These are phyloP conservation scores for Melipona beecheii DNA, from an alignment of 2,888 invertebrate species.

Conservation along the genomic window DNA sequence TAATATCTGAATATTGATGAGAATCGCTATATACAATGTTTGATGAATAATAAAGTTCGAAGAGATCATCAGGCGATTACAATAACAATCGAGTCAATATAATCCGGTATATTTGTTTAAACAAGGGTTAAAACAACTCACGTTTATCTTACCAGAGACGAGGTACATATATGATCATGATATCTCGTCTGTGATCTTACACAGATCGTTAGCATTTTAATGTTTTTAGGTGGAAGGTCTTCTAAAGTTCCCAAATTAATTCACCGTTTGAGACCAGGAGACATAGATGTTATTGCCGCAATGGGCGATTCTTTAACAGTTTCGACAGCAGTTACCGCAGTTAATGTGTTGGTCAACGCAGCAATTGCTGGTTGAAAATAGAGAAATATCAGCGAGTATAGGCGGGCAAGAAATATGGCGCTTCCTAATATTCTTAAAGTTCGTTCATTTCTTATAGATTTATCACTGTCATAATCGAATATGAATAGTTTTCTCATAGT, in stretches of 20 bases:
- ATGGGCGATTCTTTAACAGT: slow-evolving; percentile 88
- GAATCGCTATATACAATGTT: too few species aligned
- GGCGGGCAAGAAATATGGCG: slow-evolving; percentile 90
- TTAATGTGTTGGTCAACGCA: slow-evolving; percentile 72
- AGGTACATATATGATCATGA: background rate
- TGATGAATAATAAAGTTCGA: too few species aligned
- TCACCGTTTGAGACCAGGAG: slow-evolving; percentile 86
- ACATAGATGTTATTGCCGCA: slow-evolving; percentile 87
- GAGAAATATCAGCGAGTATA: slow-evolving; percentile 72
- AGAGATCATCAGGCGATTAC: too few species aligned
- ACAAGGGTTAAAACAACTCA: too few species aligned
- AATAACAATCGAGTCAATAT: too few species aligned
- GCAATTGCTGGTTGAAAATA: slow-evolving; percentile 82
- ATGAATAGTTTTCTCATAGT: background rate
- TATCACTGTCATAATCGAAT: background rate
- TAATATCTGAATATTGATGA: too few species aligned
- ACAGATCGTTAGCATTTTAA: background rate
- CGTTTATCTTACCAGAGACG: too few species aligned
- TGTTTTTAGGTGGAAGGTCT: slow-evolving; percentile 70
- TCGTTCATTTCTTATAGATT: background rate
- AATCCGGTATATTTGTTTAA: too few species aligned
- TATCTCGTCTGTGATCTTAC: too few species aligned
- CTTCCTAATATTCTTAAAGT: slow-evolving; percentile 90
- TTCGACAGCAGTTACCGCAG: slow-evolving; percentile 85
- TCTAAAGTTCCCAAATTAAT: slow-evolving; percentile 85